These are phyloP conservation scores for Serrognathus titanus DNA, from an alignment of 2,888 invertebrate genomes.

Conservation along the genomic window DNA sequence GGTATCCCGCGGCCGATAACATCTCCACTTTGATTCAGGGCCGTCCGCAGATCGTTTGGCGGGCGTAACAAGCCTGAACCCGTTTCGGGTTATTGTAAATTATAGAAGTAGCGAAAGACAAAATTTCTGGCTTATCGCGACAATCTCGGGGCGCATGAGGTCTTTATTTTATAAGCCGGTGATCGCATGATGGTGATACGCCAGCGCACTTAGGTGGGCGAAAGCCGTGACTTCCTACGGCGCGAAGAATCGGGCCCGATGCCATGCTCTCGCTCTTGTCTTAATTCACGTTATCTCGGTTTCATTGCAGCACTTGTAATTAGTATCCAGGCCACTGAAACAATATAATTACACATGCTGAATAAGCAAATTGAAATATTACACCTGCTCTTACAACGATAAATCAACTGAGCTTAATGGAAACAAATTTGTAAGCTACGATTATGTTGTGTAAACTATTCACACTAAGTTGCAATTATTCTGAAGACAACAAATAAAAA, in stretches of 20 bases:
- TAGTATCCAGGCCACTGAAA: slow-evolving; percentile 19
- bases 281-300: slow-evolving; percentile 24
- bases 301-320: slow-evolving; percentile 23
- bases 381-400: slow-evolving; percentile 3
- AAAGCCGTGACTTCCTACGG: slow-evolving; percentile 33
- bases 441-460: background rate
- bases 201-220: slow-evolving; percentile 32
- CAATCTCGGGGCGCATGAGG: background rate
- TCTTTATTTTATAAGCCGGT: slow-evolving; percentile 29
- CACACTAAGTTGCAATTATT: too few relatives aligned
- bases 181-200: slow-evolving; percentile 30
- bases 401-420: slow-evolving; percentile 2
- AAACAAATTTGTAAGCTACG: background rate
- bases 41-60: too few relatives aligned
- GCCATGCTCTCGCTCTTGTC: slow-evolving; percentile 24
- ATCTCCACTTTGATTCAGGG: too few relatives aligned
- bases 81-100: too few relatives aligned
- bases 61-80: too few relatives aligned
- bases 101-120: too few relatives aligned
- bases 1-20: too few relatives aligned
- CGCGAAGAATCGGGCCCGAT: slow-evolving; percentile 27
- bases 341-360: slow-evolving; percentile 17
- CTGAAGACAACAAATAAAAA: too few relatives aligned
- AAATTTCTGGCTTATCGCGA: too few relatives aligned
- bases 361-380: slow-evolving; percentile 19